Evolutionary conservation across 2,797 vertebrate genomes (phyloP).

Genomic region (Syncerus caffer): DNA sequence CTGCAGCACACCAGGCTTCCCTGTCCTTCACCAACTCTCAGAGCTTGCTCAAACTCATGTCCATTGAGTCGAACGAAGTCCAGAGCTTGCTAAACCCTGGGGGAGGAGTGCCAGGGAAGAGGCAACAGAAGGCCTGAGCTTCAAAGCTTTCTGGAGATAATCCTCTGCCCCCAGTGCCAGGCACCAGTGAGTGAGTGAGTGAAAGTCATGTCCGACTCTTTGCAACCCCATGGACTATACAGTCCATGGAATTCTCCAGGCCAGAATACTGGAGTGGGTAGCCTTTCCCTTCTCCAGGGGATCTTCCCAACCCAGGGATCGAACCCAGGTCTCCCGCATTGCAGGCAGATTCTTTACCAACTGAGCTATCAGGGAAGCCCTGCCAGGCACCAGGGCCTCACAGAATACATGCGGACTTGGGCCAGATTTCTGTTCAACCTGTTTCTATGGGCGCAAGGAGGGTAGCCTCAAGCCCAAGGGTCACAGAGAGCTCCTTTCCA

Average conservation of each 20-base stretch:
- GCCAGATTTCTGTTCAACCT: not conserved
- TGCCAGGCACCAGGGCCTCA: not conserved
- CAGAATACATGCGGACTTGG: not conserved
- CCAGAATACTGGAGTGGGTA: not conserved
- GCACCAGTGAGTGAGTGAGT: not conserved
- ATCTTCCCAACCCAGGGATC: not conserved
- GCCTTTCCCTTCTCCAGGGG: not conserved
- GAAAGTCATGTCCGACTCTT: not conserved
- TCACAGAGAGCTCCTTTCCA: not conserved
- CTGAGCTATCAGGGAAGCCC: not conserved
- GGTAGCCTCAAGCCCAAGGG: not conserved
- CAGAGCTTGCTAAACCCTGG: not conserved
- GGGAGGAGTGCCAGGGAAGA: not conserved
- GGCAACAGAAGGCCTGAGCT: not conserved
- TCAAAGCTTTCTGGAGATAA: not conserved
- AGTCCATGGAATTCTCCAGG: not conserved
- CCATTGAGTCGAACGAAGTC: not conserved
- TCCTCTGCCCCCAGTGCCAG: not conserved
- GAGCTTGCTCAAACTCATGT: not conserved
- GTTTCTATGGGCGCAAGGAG: not conserved
- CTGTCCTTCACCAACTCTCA: not conserved
- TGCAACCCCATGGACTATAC: not conserved
- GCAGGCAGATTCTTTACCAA: not conserved
- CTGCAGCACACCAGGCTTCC: not conserved
- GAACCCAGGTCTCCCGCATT: not conserved